A percentile compares a stretch with the other conserved stretches of the same genome.
These are phyloP conservation scores for Paramormyrops hopkinsi DNA, from an alignment of 2,797 vertebrate genomes.

Conservation along the genomic window DNA sequence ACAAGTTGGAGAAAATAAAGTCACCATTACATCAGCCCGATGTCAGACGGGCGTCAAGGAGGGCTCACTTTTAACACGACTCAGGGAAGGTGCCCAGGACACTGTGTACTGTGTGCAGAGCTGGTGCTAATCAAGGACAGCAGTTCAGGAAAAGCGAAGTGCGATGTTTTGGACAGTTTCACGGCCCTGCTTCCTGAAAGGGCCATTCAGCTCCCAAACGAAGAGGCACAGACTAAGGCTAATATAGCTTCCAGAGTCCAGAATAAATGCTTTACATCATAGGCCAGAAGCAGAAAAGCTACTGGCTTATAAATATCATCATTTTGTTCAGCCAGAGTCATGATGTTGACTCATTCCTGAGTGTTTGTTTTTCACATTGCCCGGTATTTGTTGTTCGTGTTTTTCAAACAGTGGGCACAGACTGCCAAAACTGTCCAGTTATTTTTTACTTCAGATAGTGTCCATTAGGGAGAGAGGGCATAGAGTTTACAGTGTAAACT, in stretches of 20 bases:
- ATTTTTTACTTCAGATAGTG: background rate
- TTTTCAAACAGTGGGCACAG: background rate
- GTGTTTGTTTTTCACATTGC: conserved; percentile 9
- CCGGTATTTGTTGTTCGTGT: background rate
- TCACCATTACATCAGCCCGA: background rate
- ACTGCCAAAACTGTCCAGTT: background rate
- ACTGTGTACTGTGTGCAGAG: background rate
- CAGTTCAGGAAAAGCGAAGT: background rate
- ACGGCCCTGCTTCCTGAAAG: background rate
- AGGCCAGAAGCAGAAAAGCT: background rate
- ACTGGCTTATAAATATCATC: background rate
- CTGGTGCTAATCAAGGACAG: background rate
- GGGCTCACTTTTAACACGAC: background rate
- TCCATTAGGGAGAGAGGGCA: background rate
- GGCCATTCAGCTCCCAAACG: background rate
- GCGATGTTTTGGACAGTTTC: background rate
- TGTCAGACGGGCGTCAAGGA: background rate
- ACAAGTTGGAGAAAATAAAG: background rate
- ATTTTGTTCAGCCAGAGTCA: background rate
- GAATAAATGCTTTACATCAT: conserved; percentile 4
- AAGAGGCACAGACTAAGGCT: background rate
- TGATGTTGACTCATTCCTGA: background rate
- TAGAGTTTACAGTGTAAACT: background rate
- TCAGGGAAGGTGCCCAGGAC: background rate
- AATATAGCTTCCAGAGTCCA: background rate